Evolutionary conservation across 2,113 vertebrate species (phyloP), one percentile per base, ranked within the genome.

Genomic region (Sorex fumeus): DNA sequence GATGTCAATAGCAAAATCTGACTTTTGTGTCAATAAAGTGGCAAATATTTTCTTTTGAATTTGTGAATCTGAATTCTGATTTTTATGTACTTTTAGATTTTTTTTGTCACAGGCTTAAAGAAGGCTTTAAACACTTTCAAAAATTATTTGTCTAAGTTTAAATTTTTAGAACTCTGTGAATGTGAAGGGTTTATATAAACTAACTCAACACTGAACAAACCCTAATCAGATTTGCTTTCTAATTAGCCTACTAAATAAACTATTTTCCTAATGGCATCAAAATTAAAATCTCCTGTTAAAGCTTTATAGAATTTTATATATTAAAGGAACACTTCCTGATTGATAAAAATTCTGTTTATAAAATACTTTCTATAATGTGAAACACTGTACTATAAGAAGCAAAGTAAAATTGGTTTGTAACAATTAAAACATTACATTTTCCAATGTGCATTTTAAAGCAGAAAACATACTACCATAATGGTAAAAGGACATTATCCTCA

Each of bases 201-300:
- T 92, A 92, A 81, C 47, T 92, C 69, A 88, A 74, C 94, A 91
- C 76, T 94, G 70, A 95, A 30, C 53, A 90, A 94, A 82, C 7
- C 19, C 21, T 92, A 86, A 96, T 91, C 64, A 78, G 9, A 47
- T 95, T 83, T 74, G 47, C 43, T 84, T 5, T 88, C 72, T 70
- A 79, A 9, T 67, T 84, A 90, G 74, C 47, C 76, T 71, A 90
- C 81, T 67, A 87, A 91, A 72, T 28, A 57, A 66, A 27, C 85
- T 84, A 64, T 40, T 89, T 90, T 87, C 30, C 70, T 34, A 84
- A 80, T 25, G 18, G 32, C 53, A 90, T 85, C 30, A 62, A 15
- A 70, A 89, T 75, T 77, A 95, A 93, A 95, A 91, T 84, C 32
- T 89, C 16, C 62, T 78, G 18, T 50, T 32, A 77, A n/a, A 88